A percentile compares a stretch with the other conserved stretches of the same genome.
These are phyloP conservation scores for Sebastes trivittatus DNA, from an alignment of 2,797 vertebrate genomes.

Conservation along the genomic window DNA sequence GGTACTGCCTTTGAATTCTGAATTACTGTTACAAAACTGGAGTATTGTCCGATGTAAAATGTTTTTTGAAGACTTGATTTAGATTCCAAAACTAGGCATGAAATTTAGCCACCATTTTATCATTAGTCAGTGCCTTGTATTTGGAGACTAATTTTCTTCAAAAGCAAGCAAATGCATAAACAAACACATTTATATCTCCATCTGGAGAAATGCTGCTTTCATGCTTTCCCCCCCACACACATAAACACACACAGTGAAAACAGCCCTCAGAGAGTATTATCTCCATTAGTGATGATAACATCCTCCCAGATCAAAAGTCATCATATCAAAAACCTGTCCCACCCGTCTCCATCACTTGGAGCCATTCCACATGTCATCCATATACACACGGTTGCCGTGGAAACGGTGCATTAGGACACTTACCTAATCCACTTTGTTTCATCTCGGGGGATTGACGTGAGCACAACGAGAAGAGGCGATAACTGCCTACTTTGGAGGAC, in stretches of 20 bases:
- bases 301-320: background rate
- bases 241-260: background rate
- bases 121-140: background rate
- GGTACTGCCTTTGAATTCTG: background rate
- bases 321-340: background rate
- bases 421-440: slow-evolving; percentile 98
- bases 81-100: background rate
- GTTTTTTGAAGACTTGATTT: background rate
- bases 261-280: background rate
- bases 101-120: background rate
- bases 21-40: background rate
- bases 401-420: slow-evolving; percentile 42
- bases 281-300: background rate
- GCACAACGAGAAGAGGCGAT: slow-evolving; percentile 95
- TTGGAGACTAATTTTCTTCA: background rate
- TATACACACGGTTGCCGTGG: slow-evolving; percentile 12
- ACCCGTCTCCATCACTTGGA: background rate
- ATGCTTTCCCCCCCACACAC: background rate
- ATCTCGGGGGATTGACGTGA: slow-evolving; percentile 94
- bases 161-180: background rate
- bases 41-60: background rate
- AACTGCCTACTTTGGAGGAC: slow-evolving; percentile 90
- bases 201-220: background rate
- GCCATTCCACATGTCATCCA: background rate
- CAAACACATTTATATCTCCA: background rate